Evolutionary conservation across 1,140 invertebrate species (phyloP).

Genomic region (Armadillidium nasatum): DNA sequence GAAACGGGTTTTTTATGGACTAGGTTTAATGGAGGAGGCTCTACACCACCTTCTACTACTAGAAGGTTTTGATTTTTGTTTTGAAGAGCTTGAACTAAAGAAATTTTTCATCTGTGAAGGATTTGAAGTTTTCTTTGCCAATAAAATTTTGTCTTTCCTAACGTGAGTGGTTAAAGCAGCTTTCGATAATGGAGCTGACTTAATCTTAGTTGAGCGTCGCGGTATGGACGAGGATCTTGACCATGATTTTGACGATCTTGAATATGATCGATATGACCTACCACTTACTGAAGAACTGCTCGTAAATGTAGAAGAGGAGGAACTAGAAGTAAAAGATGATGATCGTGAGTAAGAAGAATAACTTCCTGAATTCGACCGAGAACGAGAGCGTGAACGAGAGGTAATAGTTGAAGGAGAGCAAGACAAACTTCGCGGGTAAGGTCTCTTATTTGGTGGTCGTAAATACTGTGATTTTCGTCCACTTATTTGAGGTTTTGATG

Average conservation of each 20-base stretch:
- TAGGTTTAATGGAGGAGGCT: too few species aligned
- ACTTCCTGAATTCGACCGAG: constrained; percentile 39
- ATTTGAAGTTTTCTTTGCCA: too few species aligned
- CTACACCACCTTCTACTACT: too few species aligned
- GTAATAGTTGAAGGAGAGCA: background rate
- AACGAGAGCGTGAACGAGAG: constrained; percentile 15
- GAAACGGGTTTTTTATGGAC: too few species aligned
- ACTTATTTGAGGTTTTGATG: background rate
- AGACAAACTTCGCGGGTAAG: background rate
- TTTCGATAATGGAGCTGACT: background rate
- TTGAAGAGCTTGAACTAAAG: too few species aligned
- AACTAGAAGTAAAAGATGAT: constrained; percentile 3
- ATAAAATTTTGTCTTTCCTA: background rate
- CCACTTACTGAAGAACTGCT: constrained; percentile 28
- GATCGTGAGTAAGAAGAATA: constrained; percentile 34
- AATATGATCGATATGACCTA: constrained; percentile 39
- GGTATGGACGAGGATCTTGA: background rate
- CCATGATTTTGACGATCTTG: constrained; percentile 31
- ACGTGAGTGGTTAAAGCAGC: background rate
- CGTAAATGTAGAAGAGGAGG: constrained; percentile 38
- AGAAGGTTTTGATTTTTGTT: too few species aligned
- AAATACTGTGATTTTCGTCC: background rate
- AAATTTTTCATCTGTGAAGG: too few species aligned
- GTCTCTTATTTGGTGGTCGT: background rate
- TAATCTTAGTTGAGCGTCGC: background rate